Evolutionary conservation across 2,888 invertebrate species (phyloP), one percentile per base, ranked within the genome.

Genomic region (Thysanoteuthis rhombus): DNA sequence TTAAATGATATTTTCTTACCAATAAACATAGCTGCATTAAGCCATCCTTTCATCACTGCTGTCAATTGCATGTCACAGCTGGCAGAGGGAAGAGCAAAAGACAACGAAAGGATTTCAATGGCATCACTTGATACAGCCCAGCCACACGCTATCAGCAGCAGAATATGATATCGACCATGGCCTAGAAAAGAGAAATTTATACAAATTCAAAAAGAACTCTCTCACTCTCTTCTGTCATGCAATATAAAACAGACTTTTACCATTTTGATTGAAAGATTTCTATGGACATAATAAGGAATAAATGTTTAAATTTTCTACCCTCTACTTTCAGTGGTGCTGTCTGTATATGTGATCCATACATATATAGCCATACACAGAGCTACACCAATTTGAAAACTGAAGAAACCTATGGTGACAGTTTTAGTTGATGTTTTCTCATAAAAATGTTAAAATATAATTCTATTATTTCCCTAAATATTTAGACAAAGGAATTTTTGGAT

Each of bases 91-190:
- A 99, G 97, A 97, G 99, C 98, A 98, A 99, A 99, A 95, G 99
- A 99, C 98, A 99, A 98, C 95, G 97, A 97, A 42, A 99, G 98
- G 97, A 99, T 98, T 97, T 99, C 99, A 98, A 99, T 98, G 98
- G 99, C 99, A 98, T 99, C 99, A 97, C 98, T 98, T 95, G 98
- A 97, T 97, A 98, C 98, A 97, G 99, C 99, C 97, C 99, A 98
- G 96, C 99, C 99, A 97, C 99, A 99, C 97, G 99, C 98, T 97
- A 98, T 98, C 97, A 99, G 97, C 97, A 99, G 98, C 96, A 98
- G 97, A 97, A 98, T 98, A 97, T 99, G 99, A 97, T 99, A 99
- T 97, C 98, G 98, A 96, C 98, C 98, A 98, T 98, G 98, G 96
- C 98, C 98, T 98, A 94, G 1, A 94, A 93, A 93, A 89, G 38